Evolutionary conservation across 2,888 invertebrate species (phyloP).

Genomic region (Cryptosula pallasiana): DNA sequence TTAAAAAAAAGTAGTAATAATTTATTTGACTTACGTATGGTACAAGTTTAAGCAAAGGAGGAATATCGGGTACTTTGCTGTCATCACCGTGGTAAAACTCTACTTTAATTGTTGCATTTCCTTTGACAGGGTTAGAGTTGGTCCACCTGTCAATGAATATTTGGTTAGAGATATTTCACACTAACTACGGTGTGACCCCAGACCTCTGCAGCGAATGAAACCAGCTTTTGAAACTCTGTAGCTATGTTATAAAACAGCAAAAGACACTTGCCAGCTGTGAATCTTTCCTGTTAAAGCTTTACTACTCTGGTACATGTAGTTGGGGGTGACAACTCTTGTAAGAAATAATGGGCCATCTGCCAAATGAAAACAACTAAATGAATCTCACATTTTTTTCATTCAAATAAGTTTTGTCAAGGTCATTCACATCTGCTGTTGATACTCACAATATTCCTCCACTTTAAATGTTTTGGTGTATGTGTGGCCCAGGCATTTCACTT

Average conservation of each 20-base stretch:
- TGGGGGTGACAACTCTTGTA: background rate
- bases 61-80: background rate
- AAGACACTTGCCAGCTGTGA: background rate
- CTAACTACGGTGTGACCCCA: too few species aligned
- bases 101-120: background rate
- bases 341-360: background rate
- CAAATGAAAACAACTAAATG: background rate
- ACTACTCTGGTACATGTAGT: background rate
- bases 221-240: too few species aligned
- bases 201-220: too few species aligned
- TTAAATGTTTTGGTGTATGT: background rate
- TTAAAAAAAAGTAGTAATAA: too few species aligned
- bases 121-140: background rate
- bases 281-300: background rate
- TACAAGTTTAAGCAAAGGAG: background rate
- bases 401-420: too few species aligned
- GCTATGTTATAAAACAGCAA: too few species aligned
- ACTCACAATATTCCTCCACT: background rate
- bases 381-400: too few species aligned
- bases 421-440: too few species aligned
- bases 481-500: slow-evolving; percentile 30
- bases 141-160: slow-evolving; percentile 19
- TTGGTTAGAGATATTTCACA: too few species aligned
- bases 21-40: background rate
- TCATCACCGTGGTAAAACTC: background rate